Evolutionary conservation across 2,113 vertebrate species (phyloP).

Genomic region (Rhodinocichla rosea): DNA sequence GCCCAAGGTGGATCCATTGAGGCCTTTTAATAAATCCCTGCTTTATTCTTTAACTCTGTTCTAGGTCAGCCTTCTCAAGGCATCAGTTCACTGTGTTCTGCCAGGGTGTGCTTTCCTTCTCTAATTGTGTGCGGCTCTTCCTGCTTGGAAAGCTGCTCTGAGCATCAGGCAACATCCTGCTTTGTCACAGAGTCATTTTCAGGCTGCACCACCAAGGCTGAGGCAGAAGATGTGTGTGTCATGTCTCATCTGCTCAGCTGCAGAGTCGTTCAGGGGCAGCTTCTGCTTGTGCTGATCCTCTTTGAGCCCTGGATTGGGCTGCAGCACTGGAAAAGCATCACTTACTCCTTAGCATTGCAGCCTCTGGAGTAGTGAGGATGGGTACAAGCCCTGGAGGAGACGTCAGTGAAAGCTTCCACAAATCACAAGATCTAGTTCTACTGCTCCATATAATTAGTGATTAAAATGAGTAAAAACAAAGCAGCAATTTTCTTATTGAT

Average conservation of each 20-base stretch:
- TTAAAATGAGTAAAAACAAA: constrained; percentile 48
- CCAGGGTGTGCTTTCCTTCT: not conserved
- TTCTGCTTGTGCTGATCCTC: not conserved
- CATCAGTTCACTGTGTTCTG: not conserved
- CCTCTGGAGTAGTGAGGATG: not conserved
- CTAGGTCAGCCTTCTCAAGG: not conserved
- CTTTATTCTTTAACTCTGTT: not conserved
- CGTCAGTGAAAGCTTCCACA: not conserved
- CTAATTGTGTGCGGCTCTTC: not conserved
- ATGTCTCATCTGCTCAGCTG: constrained; percentile 9
- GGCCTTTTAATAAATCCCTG: not conserved
- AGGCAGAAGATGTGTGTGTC: not conserved
- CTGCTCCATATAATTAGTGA: not conserved
- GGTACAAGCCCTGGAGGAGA: not conserved
- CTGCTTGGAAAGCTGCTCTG: not conserved
- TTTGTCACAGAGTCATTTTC: constrained; percentile 13
- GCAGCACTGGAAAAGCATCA: not conserved
- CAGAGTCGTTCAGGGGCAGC: not conserved
- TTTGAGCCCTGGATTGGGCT: not conserved
- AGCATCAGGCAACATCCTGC: not conserved
- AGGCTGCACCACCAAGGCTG: not conserved
- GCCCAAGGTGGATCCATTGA: not conserved
- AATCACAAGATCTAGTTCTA: not conserved
- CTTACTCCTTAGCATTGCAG: not conserved
- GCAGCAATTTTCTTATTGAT: constrained; percentile 47